phyloP scores from a whole-genome alignment of 2,797 vertebrate species.

The Pseudomugil tenellus region DNA sequence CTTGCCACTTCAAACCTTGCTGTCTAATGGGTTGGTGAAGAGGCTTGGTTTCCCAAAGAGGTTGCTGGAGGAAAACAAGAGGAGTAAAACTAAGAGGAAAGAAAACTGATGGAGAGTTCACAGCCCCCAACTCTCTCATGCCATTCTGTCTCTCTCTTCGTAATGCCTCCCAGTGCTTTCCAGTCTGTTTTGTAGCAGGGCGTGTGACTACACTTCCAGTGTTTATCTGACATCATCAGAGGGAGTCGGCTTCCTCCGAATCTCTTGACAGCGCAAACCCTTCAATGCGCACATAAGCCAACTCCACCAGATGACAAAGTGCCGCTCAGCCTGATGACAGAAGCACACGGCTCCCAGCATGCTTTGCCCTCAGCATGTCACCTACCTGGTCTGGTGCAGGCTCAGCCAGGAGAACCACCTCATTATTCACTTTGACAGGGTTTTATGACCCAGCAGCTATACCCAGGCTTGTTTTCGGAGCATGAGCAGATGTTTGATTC shows the following conservation, averaged over 20 bases:
- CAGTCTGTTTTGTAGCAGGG: conserved; percentile 71
- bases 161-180: conserved; percentile 62
- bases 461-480: conserved; percentile 54
- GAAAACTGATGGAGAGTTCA: conserved; percentile 61
- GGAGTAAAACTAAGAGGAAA: conserved; percentile 31
- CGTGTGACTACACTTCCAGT: conserved; percentile 47
- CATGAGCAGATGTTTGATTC: conserved; percentile 67
- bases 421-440: conserved; percentile 80
- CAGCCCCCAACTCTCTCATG: conserved; percentile 44
- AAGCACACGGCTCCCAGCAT: conserved; percentile 68
- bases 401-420: conserved; percentile 60
- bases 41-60: conserved; percentile 40
- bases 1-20: conserved; percentile 64
- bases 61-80: conserved; percentile 45
- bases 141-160: conserved; percentile 38
- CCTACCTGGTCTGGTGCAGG: conserved; percentile 67
- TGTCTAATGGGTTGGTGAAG: conserved; percentile 62
- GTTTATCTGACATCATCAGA: conserved; percentile 71
- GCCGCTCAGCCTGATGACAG: conserved; percentile 56
- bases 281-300: conserved; percentile 47
- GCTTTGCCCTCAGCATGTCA: conserved; percentile 74
- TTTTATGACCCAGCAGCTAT: conserved; percentile 64
- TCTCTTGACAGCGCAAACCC: conserved; percentile 53
- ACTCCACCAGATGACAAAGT: conserved; percentile 68
- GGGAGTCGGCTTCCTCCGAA: conserved; percentile 43